Conservation (phyloP, 2,113 vertebrate genomes). For the Apodemus speciosus region DNA sequence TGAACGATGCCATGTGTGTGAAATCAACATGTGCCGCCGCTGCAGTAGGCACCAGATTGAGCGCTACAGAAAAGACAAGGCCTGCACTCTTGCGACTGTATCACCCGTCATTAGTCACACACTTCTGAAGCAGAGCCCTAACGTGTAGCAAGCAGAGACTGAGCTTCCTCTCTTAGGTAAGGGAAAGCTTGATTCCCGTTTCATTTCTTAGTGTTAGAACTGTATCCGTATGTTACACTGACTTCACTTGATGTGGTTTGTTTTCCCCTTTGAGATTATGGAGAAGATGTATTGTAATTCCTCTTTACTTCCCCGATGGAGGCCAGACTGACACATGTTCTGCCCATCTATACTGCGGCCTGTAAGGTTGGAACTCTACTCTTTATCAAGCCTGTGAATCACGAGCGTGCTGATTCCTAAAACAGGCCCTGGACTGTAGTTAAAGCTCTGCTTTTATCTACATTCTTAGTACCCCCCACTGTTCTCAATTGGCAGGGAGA, state of each 20-base stretch:
- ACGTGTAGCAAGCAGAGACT: background rate
- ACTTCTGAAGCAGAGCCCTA: background rate
- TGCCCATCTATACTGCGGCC: background rate
- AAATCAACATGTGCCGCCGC: background rate
- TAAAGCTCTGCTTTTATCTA: background rate
- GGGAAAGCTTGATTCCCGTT: background rate
- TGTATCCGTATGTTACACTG: background rate
- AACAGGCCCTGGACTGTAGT: background rate
- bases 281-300: background rate
- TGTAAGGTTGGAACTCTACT: background rate
- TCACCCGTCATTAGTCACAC: background rate
- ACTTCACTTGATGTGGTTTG: constrained; percentile 16
- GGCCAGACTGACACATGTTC: background rate
- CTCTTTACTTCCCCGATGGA: background rate
- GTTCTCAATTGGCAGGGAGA: background rate
- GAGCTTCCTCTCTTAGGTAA: background rate
- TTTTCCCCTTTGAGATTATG: background rate
- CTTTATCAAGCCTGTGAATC: background rate
- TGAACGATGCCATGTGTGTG: background rate
- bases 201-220: background rate
- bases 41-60: background rate
- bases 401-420: background rate
- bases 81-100: background rate
- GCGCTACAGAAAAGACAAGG: background rate
- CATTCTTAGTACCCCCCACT: background rate